These are phyloP conservation scores for Chiridota heheva DNA, from an alignment of 35 echinoderm and acorn worm genomes.

Conservation along the genomic window DNA sequence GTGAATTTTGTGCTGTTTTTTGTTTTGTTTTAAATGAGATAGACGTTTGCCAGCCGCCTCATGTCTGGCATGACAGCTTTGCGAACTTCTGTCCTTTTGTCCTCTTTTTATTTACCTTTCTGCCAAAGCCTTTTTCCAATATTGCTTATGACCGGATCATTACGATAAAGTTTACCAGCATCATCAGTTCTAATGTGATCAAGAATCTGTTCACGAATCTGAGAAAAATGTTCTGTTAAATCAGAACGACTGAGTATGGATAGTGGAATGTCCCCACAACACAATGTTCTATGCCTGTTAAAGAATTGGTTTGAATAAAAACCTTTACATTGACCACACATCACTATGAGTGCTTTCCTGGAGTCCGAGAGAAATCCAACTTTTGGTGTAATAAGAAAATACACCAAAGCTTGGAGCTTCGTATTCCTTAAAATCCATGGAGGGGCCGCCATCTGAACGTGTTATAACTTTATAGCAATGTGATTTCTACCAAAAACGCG, in stretches of 20 bases:
- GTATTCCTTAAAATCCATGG: no score
- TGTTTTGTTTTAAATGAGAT: constrained; percentile 18
- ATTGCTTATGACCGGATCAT: constrained; percentile 29
- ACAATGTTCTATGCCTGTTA: constrained; percentile 32
- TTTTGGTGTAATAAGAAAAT: no score
- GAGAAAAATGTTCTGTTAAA: not conserved
- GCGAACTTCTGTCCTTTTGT: constrained; percentile 31
- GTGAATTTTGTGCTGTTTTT: not conserved
- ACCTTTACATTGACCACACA: constrained; percentile 30
- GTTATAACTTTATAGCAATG: no score
- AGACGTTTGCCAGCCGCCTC: constrained; percentile 30
- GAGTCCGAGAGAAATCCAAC: no score
- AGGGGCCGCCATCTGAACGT: no score
- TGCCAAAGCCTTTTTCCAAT: constrained; percentile 56
- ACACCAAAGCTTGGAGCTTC: no score
- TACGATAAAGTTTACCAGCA: constrained; percentile 32
- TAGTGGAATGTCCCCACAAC: constrained; percentile 26
- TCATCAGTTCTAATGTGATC: not conserved
- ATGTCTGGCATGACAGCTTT: constrained; percentile 45
- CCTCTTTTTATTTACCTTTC: constrained; percentile 22
- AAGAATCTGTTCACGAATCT: not conserved
- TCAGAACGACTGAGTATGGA: constrained; percentile 21
- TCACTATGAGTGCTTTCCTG: not conserved
- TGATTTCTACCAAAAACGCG: no score
- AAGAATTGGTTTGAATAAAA: constrained; percentile 23